phyloP scores from a whole-genome alignment of 2,113 vertebrate species.

The Rafetus swinhoei region DNA sequence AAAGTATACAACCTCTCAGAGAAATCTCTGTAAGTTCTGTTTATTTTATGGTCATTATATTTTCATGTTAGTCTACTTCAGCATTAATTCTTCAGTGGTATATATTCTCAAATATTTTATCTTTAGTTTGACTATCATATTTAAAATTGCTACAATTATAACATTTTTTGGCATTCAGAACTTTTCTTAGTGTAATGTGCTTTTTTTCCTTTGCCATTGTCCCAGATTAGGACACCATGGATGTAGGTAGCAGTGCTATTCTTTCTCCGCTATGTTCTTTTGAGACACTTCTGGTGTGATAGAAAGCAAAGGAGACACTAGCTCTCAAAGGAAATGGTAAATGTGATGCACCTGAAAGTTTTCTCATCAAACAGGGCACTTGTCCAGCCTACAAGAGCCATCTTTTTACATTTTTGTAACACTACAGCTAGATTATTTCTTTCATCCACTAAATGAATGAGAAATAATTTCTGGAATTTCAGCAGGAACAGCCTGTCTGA shows the following conservation, averaged over 20 bases:
- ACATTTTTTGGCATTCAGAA: not conserved
- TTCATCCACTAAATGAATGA: not conserved
- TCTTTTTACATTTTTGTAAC: slow-evolving; percentile 14
- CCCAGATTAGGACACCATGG: not conserved
- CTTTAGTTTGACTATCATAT: not conserved
- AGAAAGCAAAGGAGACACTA: not conserved
- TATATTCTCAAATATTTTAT: not conserved
- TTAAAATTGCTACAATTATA: not conserved
- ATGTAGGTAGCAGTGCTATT: not conserved
- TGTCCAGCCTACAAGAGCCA: not conserved
- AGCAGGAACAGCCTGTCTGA: not conserved
- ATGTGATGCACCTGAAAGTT: slow-evolving; percentile 4
- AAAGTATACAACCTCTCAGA: not conserved
- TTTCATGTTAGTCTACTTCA: not conserved
- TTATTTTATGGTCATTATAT: not conserved
- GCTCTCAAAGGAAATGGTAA: slow-evolving; percentile 6
- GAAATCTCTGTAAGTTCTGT: not conserved
- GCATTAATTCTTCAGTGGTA: not conserved
- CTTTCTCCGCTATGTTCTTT: not conserved
- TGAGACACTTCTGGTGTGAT: not conserved
- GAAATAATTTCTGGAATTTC: not conserved
- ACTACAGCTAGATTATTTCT: not conserved
- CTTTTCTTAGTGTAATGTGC: not conserved
- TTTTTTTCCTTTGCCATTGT: not conserved
- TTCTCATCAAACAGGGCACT: not conserved